Evolutionary conservation across 35 echinoderm and acorn worm species (phyloP).

Genomic region (Strongylocentrotus purpuratus): DNA sequence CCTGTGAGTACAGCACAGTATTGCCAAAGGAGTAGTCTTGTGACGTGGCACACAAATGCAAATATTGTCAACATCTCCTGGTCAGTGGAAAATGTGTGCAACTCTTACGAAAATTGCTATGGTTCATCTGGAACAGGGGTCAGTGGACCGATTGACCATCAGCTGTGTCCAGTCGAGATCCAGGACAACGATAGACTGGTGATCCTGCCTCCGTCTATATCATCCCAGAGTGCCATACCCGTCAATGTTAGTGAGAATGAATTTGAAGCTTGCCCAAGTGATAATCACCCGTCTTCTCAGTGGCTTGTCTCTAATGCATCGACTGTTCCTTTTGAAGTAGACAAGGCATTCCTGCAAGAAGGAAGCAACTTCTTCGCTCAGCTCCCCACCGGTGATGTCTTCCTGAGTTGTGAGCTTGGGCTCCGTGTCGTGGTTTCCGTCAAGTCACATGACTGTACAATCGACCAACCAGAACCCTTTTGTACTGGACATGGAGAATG

Average conservation of each 20-base stretch:
- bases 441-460: constrained; percentile 38
- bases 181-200: constrained; percentile 41
- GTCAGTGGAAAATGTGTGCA: constrained; percentile 12
- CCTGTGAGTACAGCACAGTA: not conserved
- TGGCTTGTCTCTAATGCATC: not conserved
- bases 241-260: constrained; percentile 8
- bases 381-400: constrained; percentile 31
- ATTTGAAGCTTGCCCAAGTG: constrained; percentile 7
- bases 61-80: not conserved
- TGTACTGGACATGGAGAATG: constrained; percentile 12
- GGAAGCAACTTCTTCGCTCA: constrained; percentile 18
- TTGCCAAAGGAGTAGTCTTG: constrained; percentile 30
- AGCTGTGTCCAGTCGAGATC: constrained; percentile 33
- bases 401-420: constrained; percentile 27
- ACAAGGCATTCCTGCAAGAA: constrained; percentile 2
- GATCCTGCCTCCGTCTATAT: constrained; percentile 33
- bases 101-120: constrained; percentile 36
- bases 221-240: not conserved
- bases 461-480: constrained; percentile 22
- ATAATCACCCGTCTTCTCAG: constrained; percentile 13
- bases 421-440: constrained; percentile 27
- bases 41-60: not conserved
- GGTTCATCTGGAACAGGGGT: not conserved
- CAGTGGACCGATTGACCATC: not conserved
- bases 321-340: not conserved